Percentiles rank a stretch among this genome's conserved stretches.
phyloP scores from a whole-genome alignment of 2,797 vertebrate species.

The Lutra lutra region DNA sequence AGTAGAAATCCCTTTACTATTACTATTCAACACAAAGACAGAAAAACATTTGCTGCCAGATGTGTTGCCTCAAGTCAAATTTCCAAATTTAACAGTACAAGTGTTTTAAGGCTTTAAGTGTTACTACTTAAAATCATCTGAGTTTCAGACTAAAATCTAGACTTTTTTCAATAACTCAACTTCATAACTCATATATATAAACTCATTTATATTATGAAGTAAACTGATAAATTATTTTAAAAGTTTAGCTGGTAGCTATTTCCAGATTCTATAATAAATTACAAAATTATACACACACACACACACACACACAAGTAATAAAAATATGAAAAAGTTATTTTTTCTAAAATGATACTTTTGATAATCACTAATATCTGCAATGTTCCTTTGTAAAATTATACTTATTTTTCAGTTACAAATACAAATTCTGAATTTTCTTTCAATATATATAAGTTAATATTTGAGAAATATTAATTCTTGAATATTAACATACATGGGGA shows the following conservation, averaged over 20 bases:
- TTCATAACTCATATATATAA: background rate
- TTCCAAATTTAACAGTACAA: slow-evolving; percentile 50
- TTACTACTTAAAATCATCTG: background rate
- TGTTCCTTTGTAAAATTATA: slow-evolving; percentile 32
- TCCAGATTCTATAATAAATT: background rate
- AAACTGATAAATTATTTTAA: slow-evolving; percentile 37
- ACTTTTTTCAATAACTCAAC: slow-evolving; percentile 27
- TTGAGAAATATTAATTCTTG: slow-evolving; percentile 52
- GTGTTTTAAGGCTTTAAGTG: background rate
- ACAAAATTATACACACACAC: background rate
- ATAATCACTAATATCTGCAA: slow-evolving; percentile 29
- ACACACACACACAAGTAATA: background rate
- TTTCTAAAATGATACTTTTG: slow-evolving; percentile 6
- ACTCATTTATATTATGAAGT: slow-evolving; percentile 36
- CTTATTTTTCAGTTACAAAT: slow-evolving; percentile 40
- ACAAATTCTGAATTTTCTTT: slow-evolving; percentile 54
- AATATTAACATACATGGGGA: background rate
- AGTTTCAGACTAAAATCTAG: slow-evolving; percentile 47
- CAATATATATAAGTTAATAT: background rate
- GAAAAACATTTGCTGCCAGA: slow-evolving; percentile 23
- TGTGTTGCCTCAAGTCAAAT: slow-evolving; percentile 40
- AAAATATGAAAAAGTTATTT: background rate
- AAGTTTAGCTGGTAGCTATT: slow-evolving; percentile 9
- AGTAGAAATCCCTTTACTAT: background rate
- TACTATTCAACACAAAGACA: slow-evolving; percentile 31